phyloP scores from a whole-genome alignment of 92 coral and sea anemone species.

The Palythoa grandis region DNA sequence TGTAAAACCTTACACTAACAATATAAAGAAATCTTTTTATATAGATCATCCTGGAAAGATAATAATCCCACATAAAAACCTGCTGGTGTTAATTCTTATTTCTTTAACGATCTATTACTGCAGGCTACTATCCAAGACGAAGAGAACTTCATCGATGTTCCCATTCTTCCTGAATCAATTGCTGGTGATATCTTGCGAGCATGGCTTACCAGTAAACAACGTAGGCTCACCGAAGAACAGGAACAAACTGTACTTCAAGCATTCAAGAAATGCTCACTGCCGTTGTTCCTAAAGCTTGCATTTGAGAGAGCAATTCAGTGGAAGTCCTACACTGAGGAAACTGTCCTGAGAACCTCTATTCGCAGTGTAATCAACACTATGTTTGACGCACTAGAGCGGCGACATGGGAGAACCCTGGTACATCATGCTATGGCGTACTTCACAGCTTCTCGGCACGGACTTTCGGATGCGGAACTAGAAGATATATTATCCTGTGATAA shows the following conservation, averaged over 20 bases:
- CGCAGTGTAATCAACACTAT: constrained; percentile 69
- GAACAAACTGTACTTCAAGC: constrained; percentile 62
- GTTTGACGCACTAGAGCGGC: constrained; percentile 73
- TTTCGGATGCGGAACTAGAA: constrained; percentile 88
- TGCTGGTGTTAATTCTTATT: background rate
- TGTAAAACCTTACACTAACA: no score
- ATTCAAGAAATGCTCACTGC: constrained; percentile 66
- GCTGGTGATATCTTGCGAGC: constrained; percentile 64
- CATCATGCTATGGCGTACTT: constrained; percentile 74
- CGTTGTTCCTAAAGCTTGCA: constrained; percentile 81
- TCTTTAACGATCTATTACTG: background rate
- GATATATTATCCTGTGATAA: constrained; percentile 90
- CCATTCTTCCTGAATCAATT: constrained; percentile 56
- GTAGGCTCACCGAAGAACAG: constrained; percentile 75
- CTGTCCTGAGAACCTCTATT: constrained; percentile 55
- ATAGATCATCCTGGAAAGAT: background rate
- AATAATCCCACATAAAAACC: background rate
- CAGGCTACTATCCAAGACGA: constrained; percentile 63
- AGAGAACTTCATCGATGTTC: constrained; percentile 66
- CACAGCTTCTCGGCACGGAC: constrained; percentile 80
- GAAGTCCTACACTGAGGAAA: constrained; percentile 71
- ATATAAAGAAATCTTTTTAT: background rate
- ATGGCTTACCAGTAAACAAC: constrained; percentile 64
- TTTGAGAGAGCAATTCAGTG: constrained; percentile 72
- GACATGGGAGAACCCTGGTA: constrained; percentile 76